Evolutionary conservation across 2,113 vertebrate genomes (phyloP).

Genomic region (Muscicapa adusta): DNA sequence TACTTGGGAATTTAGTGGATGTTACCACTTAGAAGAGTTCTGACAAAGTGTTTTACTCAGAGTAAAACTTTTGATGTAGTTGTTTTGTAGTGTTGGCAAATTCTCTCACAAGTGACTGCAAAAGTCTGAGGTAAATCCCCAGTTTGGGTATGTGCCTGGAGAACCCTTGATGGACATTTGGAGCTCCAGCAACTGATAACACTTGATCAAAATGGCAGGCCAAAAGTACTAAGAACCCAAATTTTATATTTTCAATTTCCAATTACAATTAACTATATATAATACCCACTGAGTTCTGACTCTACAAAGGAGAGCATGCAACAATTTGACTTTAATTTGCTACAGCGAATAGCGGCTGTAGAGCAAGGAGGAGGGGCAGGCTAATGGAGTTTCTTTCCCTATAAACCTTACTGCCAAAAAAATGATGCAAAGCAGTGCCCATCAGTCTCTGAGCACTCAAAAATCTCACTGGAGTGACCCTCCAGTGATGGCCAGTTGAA

Average conservation of each 20-base stretch:
- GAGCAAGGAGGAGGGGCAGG: not conserved
- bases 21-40: not conserved
- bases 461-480: no score
- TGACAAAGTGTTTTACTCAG: not conserved
- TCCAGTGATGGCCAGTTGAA: not conserved
- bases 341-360: accelerated
- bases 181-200: not conserved
- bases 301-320: not conserved
- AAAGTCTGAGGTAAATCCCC: not conserved
- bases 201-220: not conserved
- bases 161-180: not conserved
- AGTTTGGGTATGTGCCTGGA: accelerated
- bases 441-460: accelerated
- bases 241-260: not conserved
- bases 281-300: not conserved
- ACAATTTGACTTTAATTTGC: not conserved
- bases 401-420: not conserved
- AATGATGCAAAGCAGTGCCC: not conserved
- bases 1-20: not conserved
- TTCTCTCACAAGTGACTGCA: not conserved
- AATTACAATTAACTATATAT: not conserved
- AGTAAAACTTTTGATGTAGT: not conserved
- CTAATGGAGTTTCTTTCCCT: not conserved
- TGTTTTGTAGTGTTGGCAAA: not conserved
- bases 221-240: not conserved